These are phyloP conservation scores for Gyps fulvus DNA, from an alignment of 2,113 vertebrate genomes.

Conservation along the genomic window DNA sequence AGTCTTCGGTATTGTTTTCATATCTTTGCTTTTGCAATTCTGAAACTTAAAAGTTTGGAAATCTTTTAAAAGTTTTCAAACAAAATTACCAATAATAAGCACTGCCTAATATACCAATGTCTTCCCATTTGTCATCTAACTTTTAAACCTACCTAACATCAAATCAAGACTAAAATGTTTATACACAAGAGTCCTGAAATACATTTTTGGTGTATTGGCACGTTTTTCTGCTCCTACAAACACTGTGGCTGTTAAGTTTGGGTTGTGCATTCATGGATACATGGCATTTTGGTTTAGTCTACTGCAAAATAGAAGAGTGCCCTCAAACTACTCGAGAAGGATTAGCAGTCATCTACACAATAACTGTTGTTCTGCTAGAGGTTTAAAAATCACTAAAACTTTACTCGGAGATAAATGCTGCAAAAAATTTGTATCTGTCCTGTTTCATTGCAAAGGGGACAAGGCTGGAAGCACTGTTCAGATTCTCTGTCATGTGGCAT, in stretches of 20 bases:
- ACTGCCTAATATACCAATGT: background rate
- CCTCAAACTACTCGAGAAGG: background rate
- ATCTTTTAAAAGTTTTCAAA: background rate
- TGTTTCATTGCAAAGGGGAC: slow-evolving; percentile 73
- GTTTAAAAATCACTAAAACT: background rate
- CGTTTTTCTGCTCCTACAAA: background rate
- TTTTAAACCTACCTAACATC: background rate
- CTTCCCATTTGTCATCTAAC: background rate
- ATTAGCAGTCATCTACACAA: background rate
- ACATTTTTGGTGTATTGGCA: background rate
- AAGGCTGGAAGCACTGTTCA: slow-evolving; percentile 88
- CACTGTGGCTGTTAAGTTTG: background rate
- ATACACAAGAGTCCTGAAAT: background rate
- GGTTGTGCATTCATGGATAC: background rate
- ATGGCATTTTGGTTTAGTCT: background rate
- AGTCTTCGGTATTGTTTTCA: background rate
- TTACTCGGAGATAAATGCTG: background rate
- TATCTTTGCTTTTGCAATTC: background rate
- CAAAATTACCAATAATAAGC: background rate
- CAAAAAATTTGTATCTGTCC: background rate
- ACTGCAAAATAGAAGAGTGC: background rate
- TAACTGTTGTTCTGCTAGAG: background rate
- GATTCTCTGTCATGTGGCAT: slow-evolving; percentile 97
- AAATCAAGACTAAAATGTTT: background rate
- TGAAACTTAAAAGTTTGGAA: background rate